Evolutionary conservation across 2,797 vertebrate species (phyloP), one percentile per base, ranked within the genome.

Genomic region (Brachyalestes nurse): DNA sequence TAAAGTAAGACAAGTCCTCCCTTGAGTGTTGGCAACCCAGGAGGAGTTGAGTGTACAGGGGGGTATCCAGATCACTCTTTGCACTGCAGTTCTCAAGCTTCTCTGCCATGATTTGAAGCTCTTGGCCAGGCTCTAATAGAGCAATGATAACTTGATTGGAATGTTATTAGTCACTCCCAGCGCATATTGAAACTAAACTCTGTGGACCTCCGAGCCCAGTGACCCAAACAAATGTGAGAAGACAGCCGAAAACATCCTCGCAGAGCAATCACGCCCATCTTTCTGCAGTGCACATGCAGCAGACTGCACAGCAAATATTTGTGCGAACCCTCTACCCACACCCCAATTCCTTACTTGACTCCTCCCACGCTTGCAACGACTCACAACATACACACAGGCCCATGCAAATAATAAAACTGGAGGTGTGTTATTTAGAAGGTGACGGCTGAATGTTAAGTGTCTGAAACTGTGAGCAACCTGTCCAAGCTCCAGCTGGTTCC

Each of bases 361-460:
- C 62, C 84, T 75, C 81, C 78, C 75, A 70, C 81, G 80, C 62
- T 90, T 85, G 87, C 82, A 85, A 85, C 86, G 78, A 80, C 55
- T 72, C 85, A 87, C 16, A 84, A 79, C 74, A 76, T 64, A 84
- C 47, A 71, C 49, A 71, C 21, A 40, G 28, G 38, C 69, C 82
- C 72, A 75, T 10, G 71, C 58, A 85, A 74, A 77, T 86, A 88
- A 84, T n/a, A 72, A 77, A 82, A 72, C 86, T 72, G 80, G 88
- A 92, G 85, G 87, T 90, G 90, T 89, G 76, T 92, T 91, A 93
- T 94, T 92, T 92, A 93, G 81, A 84, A 87, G 83, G 91, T 88
- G 90, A 91, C 75, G 57, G 86, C 60, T 76, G 86, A 88, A 85
- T 82, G 87, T 85, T 82, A 82, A 86, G 86, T 82, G 88, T 88